Percentiles rank a stretch among this genome's conserved stretches.
These are phyloP conservation scores for Addax nasomaculatus DNA, from an alignment of 2,113 vertebrate species.

Conservation along the genomic window DNA sequence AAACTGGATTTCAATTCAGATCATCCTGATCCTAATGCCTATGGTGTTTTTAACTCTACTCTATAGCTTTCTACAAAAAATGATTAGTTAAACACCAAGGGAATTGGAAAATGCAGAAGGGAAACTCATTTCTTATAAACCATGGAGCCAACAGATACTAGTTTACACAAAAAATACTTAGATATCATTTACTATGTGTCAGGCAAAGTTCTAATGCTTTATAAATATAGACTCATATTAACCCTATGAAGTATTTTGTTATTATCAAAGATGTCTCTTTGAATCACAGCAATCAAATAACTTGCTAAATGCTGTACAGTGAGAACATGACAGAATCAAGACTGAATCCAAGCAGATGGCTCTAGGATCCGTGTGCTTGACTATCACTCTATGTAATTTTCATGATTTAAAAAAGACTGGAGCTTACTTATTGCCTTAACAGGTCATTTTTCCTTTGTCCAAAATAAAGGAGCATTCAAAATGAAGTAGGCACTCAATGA, in stretches of 20 bases:
- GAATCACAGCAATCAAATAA: background rate
- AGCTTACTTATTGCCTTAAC: background rate
- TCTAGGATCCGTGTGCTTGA: background rate
- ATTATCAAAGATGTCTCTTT: background rate
- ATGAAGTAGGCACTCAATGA: background rate
- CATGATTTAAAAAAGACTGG: background rate
- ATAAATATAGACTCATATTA: background rate
- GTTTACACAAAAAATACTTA: background rate
- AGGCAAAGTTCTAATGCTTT: background rate
- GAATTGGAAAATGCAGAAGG: background rate
- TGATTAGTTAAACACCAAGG: background rate
- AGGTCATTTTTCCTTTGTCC: background rate
- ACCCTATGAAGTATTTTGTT: background rate
- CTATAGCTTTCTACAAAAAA: background rate
- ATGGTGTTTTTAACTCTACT: background rate
- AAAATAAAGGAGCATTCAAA: background rate
- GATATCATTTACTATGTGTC: background rate
- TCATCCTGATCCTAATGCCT: background rate
- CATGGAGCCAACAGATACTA: background rate
- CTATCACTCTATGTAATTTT: background rate
- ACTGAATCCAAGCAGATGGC: background rate
- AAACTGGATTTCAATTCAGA: background rate
- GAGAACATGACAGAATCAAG: background rate
- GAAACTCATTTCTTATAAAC: background rate
- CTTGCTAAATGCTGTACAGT: background rate